Evolutionary conservation across 2,888 invertebrate species (phyloP), one percentile per base, ranked within the genome.

Genomic region (Polydrusus tereticollis): DNA sequence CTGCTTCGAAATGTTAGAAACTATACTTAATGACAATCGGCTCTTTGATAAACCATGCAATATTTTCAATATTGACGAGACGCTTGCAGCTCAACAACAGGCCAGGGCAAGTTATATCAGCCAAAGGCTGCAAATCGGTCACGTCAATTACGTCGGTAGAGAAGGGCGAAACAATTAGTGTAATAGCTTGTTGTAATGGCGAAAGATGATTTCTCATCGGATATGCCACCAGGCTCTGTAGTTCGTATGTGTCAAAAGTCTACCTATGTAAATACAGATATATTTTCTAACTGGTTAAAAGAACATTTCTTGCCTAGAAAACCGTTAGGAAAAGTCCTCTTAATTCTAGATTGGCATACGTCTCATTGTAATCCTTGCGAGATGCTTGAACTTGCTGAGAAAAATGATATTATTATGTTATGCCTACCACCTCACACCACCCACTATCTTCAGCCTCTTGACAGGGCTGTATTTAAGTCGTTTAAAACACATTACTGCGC

Each of bases 391-490:
- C 7, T 26, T 26, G 3, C 26, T 26, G 3, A 26, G 26, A 7
- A 26, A 26, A 26, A 26, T 26, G 26, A 7, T 5, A 26, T 26
- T 26, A 52, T 64, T 52, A 21, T 41, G 8, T 10, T 65, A 20
- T 65, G 26, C n/a, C 20, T 65, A 14, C 65, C 65, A 14, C 52
- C 38, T 23, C 57, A 65, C 29, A 65, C 65, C 1, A 38, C 57
- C 3, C 62, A 62, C 14, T 62, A 45, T 26, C 63, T 63, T 2
- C 65, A 65, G 18, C 57, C 65, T 6, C 66, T 82, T 5, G 78
- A 82, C 57, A 45, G 77, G 16, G 10, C 73, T 12, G 58, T 82
- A 67, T 75, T 81, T 68, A 81, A 80, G 72, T 70, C 79, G 18
- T 65, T 82, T 20, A 81, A 82, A 75, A 57, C 57, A 26, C 57